These are phyloP conservation scores for Drosophila sproati DNA, from an alignment of 1,140 invertebrate genomes.

Conservation along the genomic window DNA sequence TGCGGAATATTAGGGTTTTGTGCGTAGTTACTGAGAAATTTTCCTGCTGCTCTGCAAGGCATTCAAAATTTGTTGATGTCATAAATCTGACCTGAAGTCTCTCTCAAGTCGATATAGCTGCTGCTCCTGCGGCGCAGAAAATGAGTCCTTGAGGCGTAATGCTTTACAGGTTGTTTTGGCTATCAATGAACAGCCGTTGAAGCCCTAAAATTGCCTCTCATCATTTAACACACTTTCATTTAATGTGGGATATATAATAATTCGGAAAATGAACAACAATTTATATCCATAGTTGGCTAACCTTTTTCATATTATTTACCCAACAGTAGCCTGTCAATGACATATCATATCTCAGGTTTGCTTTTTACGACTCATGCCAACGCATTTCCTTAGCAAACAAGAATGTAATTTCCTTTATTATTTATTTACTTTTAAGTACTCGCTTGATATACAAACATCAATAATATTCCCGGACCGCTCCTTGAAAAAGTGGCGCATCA, in stretches of 20 bases:
- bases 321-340: conserved; percentile 48
- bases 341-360: conserved; percentile 41
- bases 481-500: conserved; percentile 48
- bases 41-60: conserved; percentile 44
- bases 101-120: conserved; percentile 57
- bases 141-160: conserved; percentile 1
- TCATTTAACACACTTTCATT: not conserved
- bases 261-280: not conserved
- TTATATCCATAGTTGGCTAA: conserved; percentile 22
- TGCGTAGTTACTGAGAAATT: conserved; percentile 51
- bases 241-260: not conserved
- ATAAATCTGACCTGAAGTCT: conserved; percentile 59
- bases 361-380: conserved; percentile 53
- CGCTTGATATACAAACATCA: conserved; percentile 37
- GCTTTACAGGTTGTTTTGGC: not conserved
- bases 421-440: conserved; percentile 78
- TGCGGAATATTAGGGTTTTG: conserved; percentile 7
- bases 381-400: conserved; percentile 56
- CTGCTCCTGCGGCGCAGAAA: conserved; percentile 43
- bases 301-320: conserved; percentile 27
- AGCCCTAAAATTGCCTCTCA: not conserved
- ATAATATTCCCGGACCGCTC: conserved; percentile 32
- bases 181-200: not conserved
- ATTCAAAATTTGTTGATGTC: conserved; percentile 57
- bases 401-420: conserved; percentile 63